Evolutionary conservation across 1,140 invertebrate genomes (phyloP), one percentile per base, ranked within the genome.

Genomic region (Drosophila pectinifera): DNA sequence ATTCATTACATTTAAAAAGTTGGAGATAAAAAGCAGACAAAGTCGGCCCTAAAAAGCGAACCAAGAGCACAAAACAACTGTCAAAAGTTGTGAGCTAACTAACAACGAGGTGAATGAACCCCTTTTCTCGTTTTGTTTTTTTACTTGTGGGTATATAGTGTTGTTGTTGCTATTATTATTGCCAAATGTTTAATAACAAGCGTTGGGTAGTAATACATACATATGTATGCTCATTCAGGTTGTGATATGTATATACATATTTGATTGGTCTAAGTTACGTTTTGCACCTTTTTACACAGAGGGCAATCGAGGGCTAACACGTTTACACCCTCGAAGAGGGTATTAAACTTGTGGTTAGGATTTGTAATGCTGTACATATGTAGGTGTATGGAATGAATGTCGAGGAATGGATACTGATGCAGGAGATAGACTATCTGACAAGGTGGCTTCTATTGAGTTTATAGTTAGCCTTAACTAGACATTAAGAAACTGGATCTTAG

Each of bases 141-240:
- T 58, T 51, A 16, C 28, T 51, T 70, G 51, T 73, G 74, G 62
- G 45, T 65, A 54, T 28, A 11, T 28, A 18, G 16, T 24, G 20
- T 45, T 46, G 6, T 16, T 26, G 5, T 43, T 57, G 20, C 72
- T 73, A 24, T 67, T 80, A 56, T 46, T 54, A 31, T 81, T 72
- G 73, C 65, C 65, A 85, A 84, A 85, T 73, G 42, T 69, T 65
- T 78, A 78, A 83, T 82, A 59, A 59, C 67, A 70, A 39, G 24
- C 16, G 49, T 54, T 58, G n/a, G 26, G 7, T 10, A 57, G 53
- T 53, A 39, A 22, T 49, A 20, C 14, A 45, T 45, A 20, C 5
- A 13, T 28, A 20, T 8, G 28, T 34, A 49, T 18, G 3, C 18
- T 43, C 31, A 73, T 63, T 74, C 56, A 63, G 49, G 41, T 73